These are phyloP conservation scores for Planiliza haematocheilus DNA, from an alignment of 2,113 vertebrate genomes.

Conservation along the genomic window DNA sequence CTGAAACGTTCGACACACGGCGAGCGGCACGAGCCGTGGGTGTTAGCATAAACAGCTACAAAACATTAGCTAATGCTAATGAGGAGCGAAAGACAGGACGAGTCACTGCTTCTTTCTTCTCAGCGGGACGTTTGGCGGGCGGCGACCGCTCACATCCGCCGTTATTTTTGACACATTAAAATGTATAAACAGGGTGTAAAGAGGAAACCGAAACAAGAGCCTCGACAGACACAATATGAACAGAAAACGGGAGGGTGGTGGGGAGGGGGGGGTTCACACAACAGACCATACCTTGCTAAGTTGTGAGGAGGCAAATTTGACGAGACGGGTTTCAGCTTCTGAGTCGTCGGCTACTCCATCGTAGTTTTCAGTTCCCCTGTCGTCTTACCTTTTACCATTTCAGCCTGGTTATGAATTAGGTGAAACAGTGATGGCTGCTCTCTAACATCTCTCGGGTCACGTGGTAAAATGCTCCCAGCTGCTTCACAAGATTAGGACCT, in stretches of 20 bases:
- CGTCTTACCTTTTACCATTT: slow-evolving; percentile 57
- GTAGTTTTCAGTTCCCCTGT: slow-evolving; percentile 22
- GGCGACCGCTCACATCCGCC: fast-evolving
- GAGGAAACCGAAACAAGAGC: slow-evolving; percentile 36
- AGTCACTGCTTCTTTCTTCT: background rate
- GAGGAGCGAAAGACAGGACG: background rate
- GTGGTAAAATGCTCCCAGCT: slow-evolving; percentile 86
- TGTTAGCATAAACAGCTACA: slow-evolving; percentile 36
- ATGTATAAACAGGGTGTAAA: background rate
- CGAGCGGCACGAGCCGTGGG: background rate
- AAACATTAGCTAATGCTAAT: slow-evolving; percentile 3
- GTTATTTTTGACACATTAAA: background rate
- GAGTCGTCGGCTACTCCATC: slow-evolving; percentile 70
- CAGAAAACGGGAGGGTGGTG: background rate
- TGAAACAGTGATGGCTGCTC: slow-evolving; percentile 83
- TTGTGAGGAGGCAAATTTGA: background rate
- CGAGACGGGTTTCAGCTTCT: slow-evolving; percentile 2
- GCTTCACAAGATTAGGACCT: slow-evolving; percentile 77
- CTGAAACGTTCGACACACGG: slow-evolving; percentile 24
- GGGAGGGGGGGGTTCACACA: slow-evolving; percentile 7
- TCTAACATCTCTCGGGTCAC: slow-evolving; percentile 81
- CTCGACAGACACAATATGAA: slow-evolving; percentile 18
- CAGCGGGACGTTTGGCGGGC: no score
- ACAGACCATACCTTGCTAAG: slow-evolving; percentile 57
- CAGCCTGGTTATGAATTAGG: slow-evolving; percentile 73